Percentiles rank a stretch among this genome's conserved stretches.
phyloP scores from a whole-genome alignment of 23 tunicate genomes.

The Styela clava region DNA sequence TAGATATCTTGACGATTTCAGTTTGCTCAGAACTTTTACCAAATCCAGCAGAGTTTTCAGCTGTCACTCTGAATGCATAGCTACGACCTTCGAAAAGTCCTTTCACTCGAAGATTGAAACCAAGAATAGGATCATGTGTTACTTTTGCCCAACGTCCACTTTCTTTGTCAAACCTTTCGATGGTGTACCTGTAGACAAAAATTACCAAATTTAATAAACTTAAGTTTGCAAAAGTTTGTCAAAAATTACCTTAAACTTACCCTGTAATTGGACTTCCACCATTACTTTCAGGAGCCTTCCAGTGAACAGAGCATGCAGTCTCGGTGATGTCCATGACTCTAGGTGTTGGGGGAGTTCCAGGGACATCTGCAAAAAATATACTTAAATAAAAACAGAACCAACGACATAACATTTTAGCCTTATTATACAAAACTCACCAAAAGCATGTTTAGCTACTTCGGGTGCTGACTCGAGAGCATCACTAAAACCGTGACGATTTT shows the following conservation, averaged over 20 bases:
- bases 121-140: conserved; percentile 71
- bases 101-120: conserved; percentile 64
- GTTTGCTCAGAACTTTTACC: conserved; percentile 84
- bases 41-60: conserved; percentile 86
- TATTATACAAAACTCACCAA: conserved; percentile 41
- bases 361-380: conserved; percentile 35
- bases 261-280: conserved; percentile 86
- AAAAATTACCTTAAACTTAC: conserved; percentile 19
- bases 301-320: conserved; percentile 63
- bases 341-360: conserved; percentile 50
- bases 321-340: conserved; percentile 68
- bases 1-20: conserved; percentile 36
- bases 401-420: too few relatives aligned
- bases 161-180: conserved; percentile 79
- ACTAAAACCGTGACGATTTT: conserved; percentile 78
- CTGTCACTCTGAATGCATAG: conserved; percentile 77
- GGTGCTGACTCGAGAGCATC: conserved; percentile 73
- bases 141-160: conserved; percentile 80
- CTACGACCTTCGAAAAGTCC: conserved; percentile 82
- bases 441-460: conserved; percentile 81
- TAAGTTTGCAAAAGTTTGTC: not conserved
- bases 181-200: conserved; percentile 29
- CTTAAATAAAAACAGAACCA: not conserved
- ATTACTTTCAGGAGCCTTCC: conserved; percentile 77
- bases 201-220: too few relatives aligned